Evolutionary conservation across 2,888 invertebrate genomes (phyloP), one percentile per base, ranked within the genome.

Genomic region (Yponomeuta plumbellus): DNA sequence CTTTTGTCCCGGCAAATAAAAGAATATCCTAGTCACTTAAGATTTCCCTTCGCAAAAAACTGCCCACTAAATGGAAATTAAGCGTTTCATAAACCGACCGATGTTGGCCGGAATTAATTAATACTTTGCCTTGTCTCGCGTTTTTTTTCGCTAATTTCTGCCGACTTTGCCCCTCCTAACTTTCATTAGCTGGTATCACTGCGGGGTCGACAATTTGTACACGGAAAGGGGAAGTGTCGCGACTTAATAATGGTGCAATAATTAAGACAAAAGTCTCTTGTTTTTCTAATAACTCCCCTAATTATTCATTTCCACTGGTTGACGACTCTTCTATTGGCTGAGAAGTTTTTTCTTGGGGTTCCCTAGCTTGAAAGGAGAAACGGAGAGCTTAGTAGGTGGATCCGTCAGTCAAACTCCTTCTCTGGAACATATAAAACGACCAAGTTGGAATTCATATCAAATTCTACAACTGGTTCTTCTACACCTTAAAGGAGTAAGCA

Each of bases 211-310:
- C 68, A 66, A 66, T 26, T 40, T 59, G 39, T 40, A 11, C 44
- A 17, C 59, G n/a, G 20, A 69, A 65, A 66, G 75, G 81, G 82
- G 83, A 84, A 80, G 78, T 73, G 75, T 71, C 73, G 70, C 74
- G 72, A 80, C 78, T 85, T 84, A 83, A 82, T 86, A 88, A 90
- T 86, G 88, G 85, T 80, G 84, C 76, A 79, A 88, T 88, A 88
- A 90, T 89, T 88, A 89, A 90, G 86, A 86, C 84, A 82, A 83
- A 3, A 88, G 82, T 77, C 85, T 79, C 83, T 85, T 85, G 83
- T 85, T 86, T 82, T 72, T 73, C 70, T 76, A 81, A 82, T 83
- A 85, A 84, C 78, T 77, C 75, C 69, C 72, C 84, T 88, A 88
- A 88, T 88, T 86, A 86, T 88, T 86, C 85, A 85, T 87, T 83